Evolutionary conservation across 1,140 invertebrate species (phyloP), one percentile per base, ranked within the genome.

Genomic region (Sycophila sp.): DNA sequence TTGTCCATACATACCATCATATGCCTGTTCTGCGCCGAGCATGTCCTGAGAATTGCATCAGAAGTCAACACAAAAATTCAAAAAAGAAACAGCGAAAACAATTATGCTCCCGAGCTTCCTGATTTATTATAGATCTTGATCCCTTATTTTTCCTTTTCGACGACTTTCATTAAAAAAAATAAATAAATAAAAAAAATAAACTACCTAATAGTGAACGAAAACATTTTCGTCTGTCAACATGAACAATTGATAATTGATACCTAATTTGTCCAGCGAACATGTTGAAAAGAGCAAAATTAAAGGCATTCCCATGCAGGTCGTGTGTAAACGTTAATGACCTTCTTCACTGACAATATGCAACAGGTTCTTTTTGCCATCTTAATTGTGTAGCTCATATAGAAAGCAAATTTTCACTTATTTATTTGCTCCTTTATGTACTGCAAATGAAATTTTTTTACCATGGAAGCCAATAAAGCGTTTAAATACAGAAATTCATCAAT

Each of bases 1-100:
- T 88, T 94, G 94, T 81, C 91, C 92, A 88, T 96, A 97, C 89
- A 97, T 92, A 86, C 92, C 92, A 81, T 96, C 94, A 89, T 96
- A 97, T 77, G 93, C 91, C 86, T 96, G 95, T 83, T 98, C 96
- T 76, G 94, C 91, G 78, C 92, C 94, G 87, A 97, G 92, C 92
- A 96, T 95, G 87, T 96, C 94, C 92, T 96, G 90, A 78, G 88
- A 87, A 89, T 69, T 69, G 87, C 82, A 86, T 80, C 87, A 85
- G 86, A 84, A 87, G 83, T 87, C 85, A 79, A 85, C 83, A 86
- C 87, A 80, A 88, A 87, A 69, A 51, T 69, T 60, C 1, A 60
- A 60, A 69, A 59, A 24, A 17, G 59, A 17, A 28, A 13, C 34
- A n/a, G n/a, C n/a, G n/a, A n/a, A n/a, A n/a, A n/a, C n/a, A n/a